Evolutionary conservation across 2,888 invertebrate genomes (phyloP).

Genomic region (Penaeus monodon): DNA sequence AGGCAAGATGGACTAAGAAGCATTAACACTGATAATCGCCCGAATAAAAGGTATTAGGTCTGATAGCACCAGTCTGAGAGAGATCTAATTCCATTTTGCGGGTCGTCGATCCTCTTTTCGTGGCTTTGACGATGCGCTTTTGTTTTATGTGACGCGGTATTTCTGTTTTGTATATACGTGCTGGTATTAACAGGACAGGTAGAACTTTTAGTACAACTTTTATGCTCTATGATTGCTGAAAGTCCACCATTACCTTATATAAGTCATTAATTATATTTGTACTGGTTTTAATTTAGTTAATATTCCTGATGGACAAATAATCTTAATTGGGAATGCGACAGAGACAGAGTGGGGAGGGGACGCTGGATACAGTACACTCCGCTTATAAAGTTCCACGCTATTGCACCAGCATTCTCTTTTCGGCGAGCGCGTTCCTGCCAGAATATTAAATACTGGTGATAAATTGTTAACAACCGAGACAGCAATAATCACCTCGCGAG

Average conservation of each 20-base stretch:
- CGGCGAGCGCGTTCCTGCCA: no score
- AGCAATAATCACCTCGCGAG: not conserved
- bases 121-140: slow-evolving; percentile 55
- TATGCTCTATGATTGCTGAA: not conserved
- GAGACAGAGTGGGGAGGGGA: slow-evolving; percentile 19
- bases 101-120: slow-evolving; percentile 55
- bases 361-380: not conserved
- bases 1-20: slow-evolving; percentile 60
- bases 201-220: no score
- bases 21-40: slow-evolving; percentile 61
- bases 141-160: slow-evolving; percentile 27
- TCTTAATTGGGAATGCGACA: slow-evolving; percentile 39
- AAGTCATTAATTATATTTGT: slow-evolving; percentile 33
- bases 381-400: no score
- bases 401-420: no score
- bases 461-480: no score
- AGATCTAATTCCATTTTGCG: slow-evolving; percentile 62
- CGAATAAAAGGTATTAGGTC: slow-evolving; percentile 60
- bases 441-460: no score
- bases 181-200: no score
- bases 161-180: slow-evolving; percentile 3
- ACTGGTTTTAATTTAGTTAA: slow-evolving; percentile 36
- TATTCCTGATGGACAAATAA: slow-evolving; percentile 38
- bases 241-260: slow-evolving; percentile 16
- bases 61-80: slow-evolving; percentile 54